Evolutionary conservation across 2,113 vertebrate species (phyloP), one percentile per base, ranked within the genome.

Genomic region (Equus przewalskii): DNA sequence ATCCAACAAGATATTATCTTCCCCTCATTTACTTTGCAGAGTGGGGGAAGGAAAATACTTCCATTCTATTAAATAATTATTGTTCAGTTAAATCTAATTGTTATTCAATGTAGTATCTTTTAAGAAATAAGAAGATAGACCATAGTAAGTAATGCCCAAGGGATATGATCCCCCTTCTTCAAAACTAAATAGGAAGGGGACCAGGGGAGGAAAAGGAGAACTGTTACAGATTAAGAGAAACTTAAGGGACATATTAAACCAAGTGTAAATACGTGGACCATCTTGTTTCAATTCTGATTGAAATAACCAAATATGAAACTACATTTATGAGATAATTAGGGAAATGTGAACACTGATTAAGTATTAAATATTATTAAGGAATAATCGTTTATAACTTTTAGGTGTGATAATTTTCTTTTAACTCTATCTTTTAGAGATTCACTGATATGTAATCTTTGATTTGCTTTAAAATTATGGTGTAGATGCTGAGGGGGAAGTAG

Each of bases 31-130:
- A 88, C 22, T 75, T 46, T 36, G 8, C 22, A 84, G 60, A 75
- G n/a, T 16, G 2, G 15, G 10, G 15, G 5, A 70, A 96, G 95
- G 54, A 62, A 80, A 94, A 78, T 10, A 73, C 58, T 94, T 97
- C 73, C 80, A 93, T 95, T 96, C 58, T 80, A 51, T 67, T 80
- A 70, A 49, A 60, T 73, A 92, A 97, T 80, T 97, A 95, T 60
- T 70, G 33, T 49, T 97, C 54, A 92, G 44, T 93, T 97, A 89
- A 97, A 89, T 67, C 16, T 65, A 82, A 86, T 26, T 62, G 12
- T 46, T 95, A 84, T 95, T 88, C 87, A 54, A 96, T 0, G 1
- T 14, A 95, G 56, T 70, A 28, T 58, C 58, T 94, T 96, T 94
- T 70, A 91, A 91, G 33, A 97, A 95, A 89, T 89, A 88, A 87